These are phyloP conservation scores for Hetaerina titia DNA, from an alignment of 2,888 invertebrate species.

Conservation along the genomic window DNA sequence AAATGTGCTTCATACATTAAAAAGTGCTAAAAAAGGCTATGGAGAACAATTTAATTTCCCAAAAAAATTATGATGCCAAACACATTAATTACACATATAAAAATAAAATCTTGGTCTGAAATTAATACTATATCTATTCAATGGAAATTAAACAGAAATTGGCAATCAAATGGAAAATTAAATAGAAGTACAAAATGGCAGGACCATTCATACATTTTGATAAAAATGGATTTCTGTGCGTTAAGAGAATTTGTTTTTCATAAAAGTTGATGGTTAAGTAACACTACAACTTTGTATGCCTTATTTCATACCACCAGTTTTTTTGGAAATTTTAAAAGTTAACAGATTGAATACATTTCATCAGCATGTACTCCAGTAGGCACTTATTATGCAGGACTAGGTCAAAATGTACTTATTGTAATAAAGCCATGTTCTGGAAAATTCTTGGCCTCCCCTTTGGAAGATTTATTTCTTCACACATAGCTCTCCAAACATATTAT, in stretches of 20 bases:
- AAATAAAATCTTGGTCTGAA: background rate
- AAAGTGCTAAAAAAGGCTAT: background rate
- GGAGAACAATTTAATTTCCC: background rate
- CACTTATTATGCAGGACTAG: background rate
- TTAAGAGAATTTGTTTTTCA: background rate
- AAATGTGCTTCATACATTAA: background rate
- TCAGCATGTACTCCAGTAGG: background rate
- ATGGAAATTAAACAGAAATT: background rate
- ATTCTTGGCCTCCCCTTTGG: background rate
- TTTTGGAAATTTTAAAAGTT: background rate
- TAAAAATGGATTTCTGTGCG: background rate
- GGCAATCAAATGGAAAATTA: background rate
- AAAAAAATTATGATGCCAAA: background rate
- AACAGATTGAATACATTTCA: background rate
- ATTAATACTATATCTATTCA: background rate
- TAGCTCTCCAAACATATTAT: constrained; percentile 36
- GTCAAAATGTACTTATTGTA: background rate
- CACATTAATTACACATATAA: background rate
- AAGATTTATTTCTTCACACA: constrained; percentile 8
- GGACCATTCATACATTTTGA: background rate
- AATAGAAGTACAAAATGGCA: background rate
- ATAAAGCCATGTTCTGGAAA: background rate
- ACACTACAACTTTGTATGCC: background rate
- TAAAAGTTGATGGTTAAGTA: background rate
- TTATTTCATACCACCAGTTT: background rate